Conservation (phyloP, 2,113 vertebrate genomes). For the Anarrhichthys ocellatus region DNA sequence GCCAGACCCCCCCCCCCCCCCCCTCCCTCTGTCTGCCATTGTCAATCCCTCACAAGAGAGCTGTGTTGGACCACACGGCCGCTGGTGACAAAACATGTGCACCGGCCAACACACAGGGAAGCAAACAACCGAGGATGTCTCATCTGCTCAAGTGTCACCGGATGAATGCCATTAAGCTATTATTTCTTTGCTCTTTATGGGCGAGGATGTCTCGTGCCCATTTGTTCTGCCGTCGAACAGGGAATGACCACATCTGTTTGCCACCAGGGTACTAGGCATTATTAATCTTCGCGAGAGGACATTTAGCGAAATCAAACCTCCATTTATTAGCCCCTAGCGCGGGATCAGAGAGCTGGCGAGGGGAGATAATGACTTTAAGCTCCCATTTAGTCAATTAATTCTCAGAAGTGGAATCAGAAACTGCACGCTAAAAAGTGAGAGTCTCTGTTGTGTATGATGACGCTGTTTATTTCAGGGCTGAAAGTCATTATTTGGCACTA, state of each 20-base stretch:
- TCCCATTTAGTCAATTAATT: slow-evolving; percentile 72
- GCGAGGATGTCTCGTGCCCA: slow-evolving; percentile 39
- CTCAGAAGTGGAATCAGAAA: slow-evolving; percentile 57
- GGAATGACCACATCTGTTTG: slow-evolving; percentile 66
- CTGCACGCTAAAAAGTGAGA: slow-evolving; percentile 39
- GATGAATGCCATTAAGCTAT: slow-evolving; percentile 57
- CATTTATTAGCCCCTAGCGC: slow-evolving; percentile 72
- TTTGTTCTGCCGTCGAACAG: slow-evolving; percentile 44
- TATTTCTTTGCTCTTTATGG: slow-evolving; percentile 39
- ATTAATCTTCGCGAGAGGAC: slow-evolving; percentile 69
- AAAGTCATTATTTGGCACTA: slow-evolving; percentile 51
- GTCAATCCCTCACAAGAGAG: slow-evolving; percentile 42
- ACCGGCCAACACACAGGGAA: slow-evolving; percentile 50
- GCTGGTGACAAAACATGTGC: slow-evolving; percentile 64
- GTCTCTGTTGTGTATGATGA: slow-evolving; percentile 51
- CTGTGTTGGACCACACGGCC: slow-evolving; percentile 58
- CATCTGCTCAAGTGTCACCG: slow-evolving; percentile 43
- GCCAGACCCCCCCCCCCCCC: background rate
- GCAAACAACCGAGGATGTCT: slow-evolving; percentile 56
- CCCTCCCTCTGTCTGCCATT: slow-evolving; percentile 20
- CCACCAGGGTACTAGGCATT: slow-evolving; percentile 51
- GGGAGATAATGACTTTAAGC: slow-evolving; percentile 74
- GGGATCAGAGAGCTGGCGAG: slow-evolving; percentile 58
- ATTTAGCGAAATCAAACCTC: slow-evolving; percentile 72
- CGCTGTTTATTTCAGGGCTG: slow-evolving; percentile 46